phyloP scores from a whole-genome alignment of 2,888 invertebrate species.

The Ennomos quercinarius region DNA sequence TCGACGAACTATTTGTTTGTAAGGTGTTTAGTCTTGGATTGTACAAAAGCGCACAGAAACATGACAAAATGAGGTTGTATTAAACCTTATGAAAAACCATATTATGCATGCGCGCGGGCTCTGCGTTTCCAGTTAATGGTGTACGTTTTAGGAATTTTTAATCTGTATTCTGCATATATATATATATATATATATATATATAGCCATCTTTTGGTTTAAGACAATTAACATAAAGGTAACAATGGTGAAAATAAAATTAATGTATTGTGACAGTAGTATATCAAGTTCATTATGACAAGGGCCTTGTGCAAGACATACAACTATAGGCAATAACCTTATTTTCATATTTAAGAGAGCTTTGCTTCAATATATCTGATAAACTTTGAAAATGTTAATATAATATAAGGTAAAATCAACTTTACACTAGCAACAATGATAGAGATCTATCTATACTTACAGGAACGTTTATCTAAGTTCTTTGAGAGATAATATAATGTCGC shows the following conservation, averaged over 20 bases:
- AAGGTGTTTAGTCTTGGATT: too few species aligned
- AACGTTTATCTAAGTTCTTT: constrained; percentile 80
- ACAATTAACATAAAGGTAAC: constrained; percentile 19
- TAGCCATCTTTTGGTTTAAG: constrained; percentile 6
- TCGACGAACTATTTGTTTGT: too few species aligned
- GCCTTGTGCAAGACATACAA: constrained; percentile 13
- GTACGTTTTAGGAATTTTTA: too few species aligned
- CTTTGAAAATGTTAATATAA: constrained; percentile 34
- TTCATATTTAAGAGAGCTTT: constrained; percentile 18
- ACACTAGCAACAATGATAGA: constrained; percentile 77
- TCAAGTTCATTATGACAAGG: constrained; percentile 5
- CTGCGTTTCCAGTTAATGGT: too few species aligned
- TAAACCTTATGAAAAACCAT: too few species aligned
- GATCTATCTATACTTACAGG: constrained; percentile 83
- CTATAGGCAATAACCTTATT: constrained; percentile 14
- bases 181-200: too few species aligned
- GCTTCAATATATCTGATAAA: constrained; percentile 29
- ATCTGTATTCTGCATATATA: too few species aligned
- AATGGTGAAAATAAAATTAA: constrained; percentile 31
- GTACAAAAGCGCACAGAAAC: too few species aligned
- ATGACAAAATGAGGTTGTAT: too few species aligned
- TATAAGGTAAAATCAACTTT: constrained; percentile 48
- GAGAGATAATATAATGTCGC: constrained; percentile 54
- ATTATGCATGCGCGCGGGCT: too few species aligned
- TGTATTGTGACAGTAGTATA: constrained; percentile 13